Base-by-base conservation (phyloP, 53 echinoderm and acorn worm genomes). In the Actinopyga echinites region DNA sequence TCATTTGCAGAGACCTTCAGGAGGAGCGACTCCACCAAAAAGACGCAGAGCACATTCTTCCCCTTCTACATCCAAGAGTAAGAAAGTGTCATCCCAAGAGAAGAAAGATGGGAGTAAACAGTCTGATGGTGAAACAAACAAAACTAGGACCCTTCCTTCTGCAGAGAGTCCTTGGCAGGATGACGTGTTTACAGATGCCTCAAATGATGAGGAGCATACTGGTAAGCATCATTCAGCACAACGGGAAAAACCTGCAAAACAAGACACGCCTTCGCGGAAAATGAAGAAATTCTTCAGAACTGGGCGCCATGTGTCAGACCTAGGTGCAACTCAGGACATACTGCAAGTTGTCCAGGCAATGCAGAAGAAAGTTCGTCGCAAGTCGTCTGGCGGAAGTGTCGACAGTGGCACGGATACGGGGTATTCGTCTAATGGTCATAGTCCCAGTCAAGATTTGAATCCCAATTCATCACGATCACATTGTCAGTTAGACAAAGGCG, bases 61-160 rank as follows among this genome's bases (percentile, higher is more conserved):
- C 34, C 86, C 35, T 30, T 32, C 55, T 11, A 53, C 36, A 49
- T 40, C 31, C 56, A 44, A 59, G 73, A 56, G 65, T 56, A 64
- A 82, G 75, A 62, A 83, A 5, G 26, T 83, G 65, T 22, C 64
- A 20, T 61, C 78, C 56, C 25, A 52, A 65, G 79, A 54, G 17
- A 33, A 52, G 1, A 37, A 34, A 13, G 33, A 56, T 35, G 34
- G 49, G 15, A n/a, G 55, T 31, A 36, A 89, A 80, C 4, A 91
- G 89, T 30, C 65, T 87, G 19, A 91, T 89, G 82, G 73, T 2
- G 95, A 91, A 38, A 82, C 85, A 43, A 89, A 85, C 60, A 87
- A 89, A 85, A 95, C 95, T 12, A 83, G 94, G 40, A 94, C 94
- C 22, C 87, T 95, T 30, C 95, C 95, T 3, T 59, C 89, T 10